phyloP scores from a whole-genome alignment of 2,113 vertebrate genomes.

The Pantherophis guttatus region DNA sequence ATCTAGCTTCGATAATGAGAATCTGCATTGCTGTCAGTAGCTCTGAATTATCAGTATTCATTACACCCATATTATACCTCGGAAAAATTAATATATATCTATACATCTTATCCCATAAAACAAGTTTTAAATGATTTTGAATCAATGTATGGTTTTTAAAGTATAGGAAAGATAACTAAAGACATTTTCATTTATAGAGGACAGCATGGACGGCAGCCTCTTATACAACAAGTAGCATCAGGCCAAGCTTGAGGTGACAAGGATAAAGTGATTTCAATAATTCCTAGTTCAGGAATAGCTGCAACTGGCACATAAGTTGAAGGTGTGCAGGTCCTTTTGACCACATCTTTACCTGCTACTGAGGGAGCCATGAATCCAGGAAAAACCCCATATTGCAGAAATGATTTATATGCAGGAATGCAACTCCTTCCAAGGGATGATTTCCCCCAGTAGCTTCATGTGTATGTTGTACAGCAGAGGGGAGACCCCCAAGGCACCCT shows the following conservation, averaged over 20 bases:
- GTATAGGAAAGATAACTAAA: not conserved
- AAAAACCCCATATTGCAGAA: not conserved
- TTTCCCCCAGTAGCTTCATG: not conserved
- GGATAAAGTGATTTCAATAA: not conserved
- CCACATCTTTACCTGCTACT: not conserved
- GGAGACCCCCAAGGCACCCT: not conserved
- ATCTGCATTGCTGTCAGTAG: not conserved
- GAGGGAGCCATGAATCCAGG: not conserved
- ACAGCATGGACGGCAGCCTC: not conserved
- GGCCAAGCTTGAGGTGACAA: not conserved
- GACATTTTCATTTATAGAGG: not conserved
- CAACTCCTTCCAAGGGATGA: not conserved
- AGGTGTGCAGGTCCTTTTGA: not conserved
- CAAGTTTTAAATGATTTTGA: not conserved
- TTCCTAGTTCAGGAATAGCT: not conserved
- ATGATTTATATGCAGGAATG: not conserved
- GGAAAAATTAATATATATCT: not conserved
- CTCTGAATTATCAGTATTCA: not conserved
- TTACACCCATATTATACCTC: not conserved
- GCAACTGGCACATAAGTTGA: not conserved
- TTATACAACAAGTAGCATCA: not conserved
- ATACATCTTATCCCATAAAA: not conserved
- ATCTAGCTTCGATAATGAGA: not conserved
- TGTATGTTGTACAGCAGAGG: not conserved
- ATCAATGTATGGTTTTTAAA: not conserved